Evolutionary conservation across 2,113 vertebrate species (phyloP), one percentile per base, ranked within the genome.

Genomic region (Caretta caretta): DNA sequence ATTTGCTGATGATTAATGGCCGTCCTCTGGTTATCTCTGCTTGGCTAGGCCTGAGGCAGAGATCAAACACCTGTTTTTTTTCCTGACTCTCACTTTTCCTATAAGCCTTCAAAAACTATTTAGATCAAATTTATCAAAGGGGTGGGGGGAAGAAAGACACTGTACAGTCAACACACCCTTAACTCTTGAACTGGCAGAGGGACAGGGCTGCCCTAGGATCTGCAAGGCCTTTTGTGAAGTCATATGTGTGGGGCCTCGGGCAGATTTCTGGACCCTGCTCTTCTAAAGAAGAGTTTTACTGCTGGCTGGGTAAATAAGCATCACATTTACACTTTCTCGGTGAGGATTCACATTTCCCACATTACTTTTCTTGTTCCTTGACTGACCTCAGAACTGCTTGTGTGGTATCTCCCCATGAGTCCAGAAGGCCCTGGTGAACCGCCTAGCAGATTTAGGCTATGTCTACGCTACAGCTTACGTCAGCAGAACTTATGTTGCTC

Each of bases 1-100:
- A 97, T 97, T 96, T 97, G 90, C 86, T 94, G 93, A 87, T 98
- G 97, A 98, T 98, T 97, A 97, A 97, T 97, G 95, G 17, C 76
- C 95, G 75, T 97, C 93, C 84, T 92, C 85, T 93, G 79, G 85
- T 97, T 98, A 94, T 95, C 19, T 27, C 86, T 98, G 86, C 81
- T 94, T 90, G 83, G 69, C 48, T 91, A 85, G 27, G 72, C 82
- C 57, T 84, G 24, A 88, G 87, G 85, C 75, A 93, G 90, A 96
- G 94, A 89, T 6, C 1, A 84, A 92, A 42, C 53, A 87, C 85
- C 83, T 92, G 83, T 42, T 42, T 42, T 93, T 97, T 97, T 20
- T 72, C 90, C 96, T 96, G 76, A 59, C 42, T 96, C 93, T 94
- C 87, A 94, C 56, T 92, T 98, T 90, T 88, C 86, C 82, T 86